Percentiles rank a stretch among this genome's conserved stretches.
phyloP scores from a whole-genome alignment of 1,140 invertebrate species.

The Lamellibrachia luymesi region DNA sequence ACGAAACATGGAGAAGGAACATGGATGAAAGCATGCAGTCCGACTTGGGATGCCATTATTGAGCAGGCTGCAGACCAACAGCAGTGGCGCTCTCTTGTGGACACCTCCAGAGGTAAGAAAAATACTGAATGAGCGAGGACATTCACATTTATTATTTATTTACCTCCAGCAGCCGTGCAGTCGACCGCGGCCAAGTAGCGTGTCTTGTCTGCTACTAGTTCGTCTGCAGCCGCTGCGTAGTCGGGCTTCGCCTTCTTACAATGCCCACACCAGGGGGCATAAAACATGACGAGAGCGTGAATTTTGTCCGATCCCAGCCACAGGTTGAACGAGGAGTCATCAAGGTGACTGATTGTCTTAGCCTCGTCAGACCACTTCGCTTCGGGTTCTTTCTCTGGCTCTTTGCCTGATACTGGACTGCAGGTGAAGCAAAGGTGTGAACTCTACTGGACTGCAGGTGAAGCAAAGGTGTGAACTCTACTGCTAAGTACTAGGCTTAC shows the following conservation, averaged over 20 bases:
- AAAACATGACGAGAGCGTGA: slow-evolving; percentile 75
- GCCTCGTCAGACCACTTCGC: slow-evolving; percentile 7
- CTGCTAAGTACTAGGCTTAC: background rate
- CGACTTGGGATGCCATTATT: too few species aligned
- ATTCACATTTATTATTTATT: background rate
- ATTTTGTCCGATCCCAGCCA: background rate
- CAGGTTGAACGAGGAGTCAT: background rate
- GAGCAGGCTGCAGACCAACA: too few species aligned
- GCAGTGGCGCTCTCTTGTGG: too few species aligned
- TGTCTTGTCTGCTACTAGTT: slow-evolving; percentile 64
- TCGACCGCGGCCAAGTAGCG: slow-evolving; percentile 93
- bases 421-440: background rate
- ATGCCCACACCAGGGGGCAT: slow-evolving; percentile 68
- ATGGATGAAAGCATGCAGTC: too few species aligned
- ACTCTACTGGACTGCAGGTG: background rate
- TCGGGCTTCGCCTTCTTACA: slow-evolving; percentile 80
- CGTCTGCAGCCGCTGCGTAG: slow-evolving; percentile 87
- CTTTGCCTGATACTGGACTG: background rate
- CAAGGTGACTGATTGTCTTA: background rate
- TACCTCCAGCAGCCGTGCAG: slow-evolving; percentile 79
- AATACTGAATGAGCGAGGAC: too few species aligned
- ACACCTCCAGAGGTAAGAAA: too few species aligned
- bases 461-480: background rate
- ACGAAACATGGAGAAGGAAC: too few species aligned
- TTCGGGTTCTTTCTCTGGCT: background rate